Percentiles rank a stretch among this genome's conserved stretches.
Conservation (phyloP, 1,140 invertebrate species). For the Drosophila subpulchrella region DNA sequence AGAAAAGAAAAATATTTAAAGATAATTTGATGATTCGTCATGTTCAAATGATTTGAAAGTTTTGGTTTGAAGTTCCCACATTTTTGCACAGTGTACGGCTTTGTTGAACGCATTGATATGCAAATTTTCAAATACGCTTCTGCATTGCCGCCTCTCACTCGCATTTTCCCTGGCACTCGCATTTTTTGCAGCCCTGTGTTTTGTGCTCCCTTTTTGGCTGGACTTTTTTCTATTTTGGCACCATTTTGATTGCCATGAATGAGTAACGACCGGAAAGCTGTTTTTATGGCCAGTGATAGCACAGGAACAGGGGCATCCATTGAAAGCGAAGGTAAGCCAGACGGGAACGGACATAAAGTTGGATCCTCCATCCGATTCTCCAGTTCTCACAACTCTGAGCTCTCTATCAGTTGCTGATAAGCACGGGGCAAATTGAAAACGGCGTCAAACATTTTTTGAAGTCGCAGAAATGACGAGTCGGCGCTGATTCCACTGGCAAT, state of each 20-base stretch:
- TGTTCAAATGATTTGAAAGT: not conserved
- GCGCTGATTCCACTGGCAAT: conserved; percentile 73
- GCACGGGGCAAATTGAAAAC: conserved; percentile 77
- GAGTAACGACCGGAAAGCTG: conserved; percentile 82
- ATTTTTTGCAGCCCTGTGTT: conserved; percentile 24
- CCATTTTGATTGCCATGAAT: conserved; percentile 82
- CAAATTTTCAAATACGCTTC: conserved; percentile 76
- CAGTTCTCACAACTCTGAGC: conserved; percentile 12
- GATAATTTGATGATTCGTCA: too few species aligned
- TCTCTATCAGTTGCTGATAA: conserved; percentile 66
- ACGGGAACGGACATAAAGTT: conserved; percentile 50
- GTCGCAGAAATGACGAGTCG: conserved; percentile 78
- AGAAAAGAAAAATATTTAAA: too few species aligned
- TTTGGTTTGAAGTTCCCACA: not conserved
- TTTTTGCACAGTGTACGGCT: conserved; percentile 29
- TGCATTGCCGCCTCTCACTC: conserved; percentile 10
- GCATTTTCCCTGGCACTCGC: conserved; percentile 11
- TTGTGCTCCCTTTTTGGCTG: conserved; percentile 42
- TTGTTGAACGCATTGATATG: conserved; percentile 71
- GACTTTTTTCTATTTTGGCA: conserved; percentile 79
- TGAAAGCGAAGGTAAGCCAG: conserved; percentile 62
- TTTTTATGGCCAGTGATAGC: conserved; percentile 81
- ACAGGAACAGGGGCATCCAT: conserved; percentile 37
- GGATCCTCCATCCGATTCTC: not conserved
- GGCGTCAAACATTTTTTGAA: conserved; percentile 65